These are phyloP conservation scores for Camelus bactrianus DNA, from an alignment of 2,113 vertebrate species.

Conservation along the genomic window DNA sequence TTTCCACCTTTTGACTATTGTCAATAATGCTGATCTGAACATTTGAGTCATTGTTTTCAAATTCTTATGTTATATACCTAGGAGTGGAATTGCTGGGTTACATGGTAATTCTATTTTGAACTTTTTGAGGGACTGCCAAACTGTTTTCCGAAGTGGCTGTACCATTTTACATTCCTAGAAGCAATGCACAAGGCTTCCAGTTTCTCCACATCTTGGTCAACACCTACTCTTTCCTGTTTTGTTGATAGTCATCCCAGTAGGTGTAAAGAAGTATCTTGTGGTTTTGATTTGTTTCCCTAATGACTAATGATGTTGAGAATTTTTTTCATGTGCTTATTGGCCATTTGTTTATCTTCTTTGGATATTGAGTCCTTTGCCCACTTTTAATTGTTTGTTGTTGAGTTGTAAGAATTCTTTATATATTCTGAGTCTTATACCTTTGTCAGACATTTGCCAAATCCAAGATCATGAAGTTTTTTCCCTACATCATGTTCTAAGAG, in stretches of 20 bases:
- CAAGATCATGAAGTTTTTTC: neutral
- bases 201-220: constrained; percentile 33
- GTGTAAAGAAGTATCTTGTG: neutral
- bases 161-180: neutral
- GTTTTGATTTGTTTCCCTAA: neutral
- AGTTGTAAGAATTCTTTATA: constrained; percentile 28
- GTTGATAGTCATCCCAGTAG: neutral
- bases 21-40: neutral
- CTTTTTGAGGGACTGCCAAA: neutral
- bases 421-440: constrained; percentile 13
- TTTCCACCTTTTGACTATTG: neutral
- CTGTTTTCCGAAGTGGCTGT: neutral
- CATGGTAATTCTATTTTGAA: neutral
- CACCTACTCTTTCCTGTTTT: neutral
- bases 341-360: constrained; percentile 6
- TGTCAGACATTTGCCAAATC: neutral
- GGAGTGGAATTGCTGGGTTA: constrained; percentile 2
- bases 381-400: neutral
- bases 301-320: neutral
- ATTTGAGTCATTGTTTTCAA: neutral
- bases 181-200: neutral
- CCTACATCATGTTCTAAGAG: neutral
- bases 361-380: neutral
- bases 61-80: neutral
- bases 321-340: neutral